phyloP scores from a whole-genome alignment of 1,140 invertebrate genomes.

The Drosophila nebulosa region DNA sequence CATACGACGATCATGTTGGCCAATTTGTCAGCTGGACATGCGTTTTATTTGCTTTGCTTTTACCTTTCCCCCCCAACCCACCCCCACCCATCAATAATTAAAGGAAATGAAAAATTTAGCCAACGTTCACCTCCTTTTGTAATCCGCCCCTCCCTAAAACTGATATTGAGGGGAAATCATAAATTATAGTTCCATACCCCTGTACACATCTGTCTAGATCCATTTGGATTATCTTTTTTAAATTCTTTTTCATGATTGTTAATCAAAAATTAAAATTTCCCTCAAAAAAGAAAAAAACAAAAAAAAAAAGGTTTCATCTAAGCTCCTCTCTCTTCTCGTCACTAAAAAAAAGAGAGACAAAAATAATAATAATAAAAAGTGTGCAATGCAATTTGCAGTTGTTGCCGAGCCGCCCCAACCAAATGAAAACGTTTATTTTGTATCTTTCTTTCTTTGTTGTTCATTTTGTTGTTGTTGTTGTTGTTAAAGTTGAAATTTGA shows the following conservation, averaged over 20 bases:
- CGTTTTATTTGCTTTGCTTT: slow-evolving; percentile 73
- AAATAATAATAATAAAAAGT: slow-evolving; percentile 25
- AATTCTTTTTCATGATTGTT: neutral
- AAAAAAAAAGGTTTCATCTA: slow-evolving; percentile 17
- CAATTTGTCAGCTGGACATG: slow-evolving; percentile 77
- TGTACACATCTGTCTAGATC: too few species aligned
- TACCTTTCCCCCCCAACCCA: slow-evolving; percentile 44
- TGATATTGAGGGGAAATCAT: neutral
- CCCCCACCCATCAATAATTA: slow-evolving; percentile 57
- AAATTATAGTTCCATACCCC: neutral
- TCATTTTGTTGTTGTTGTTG: neutral
- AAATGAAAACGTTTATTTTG: slow-evolving; percentile 9
- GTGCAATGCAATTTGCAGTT: slow-evolving; percentile 48
- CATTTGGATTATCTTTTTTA: too few species aligned
- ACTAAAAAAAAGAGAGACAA: neutral
- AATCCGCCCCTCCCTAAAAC: too few species aligned
- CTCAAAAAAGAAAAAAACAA: slow-evolving; percentile 7
- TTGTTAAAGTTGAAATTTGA: slow-evolving; percentile 24
- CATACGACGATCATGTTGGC: slow-evolving; percentile 41
- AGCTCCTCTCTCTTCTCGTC: too few species aligned
- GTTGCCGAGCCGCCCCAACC: neutral
- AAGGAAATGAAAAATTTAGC: slow-evolving; percentile 71
- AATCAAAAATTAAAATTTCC: slow-evolving; percentile 23
- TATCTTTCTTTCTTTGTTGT: neutral
- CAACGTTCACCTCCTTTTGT: neutral